Evolutionary conservation across 2,797 vertebrate genomes (phyloP).

Genomic region (Enteromius mattozi): DNA sequence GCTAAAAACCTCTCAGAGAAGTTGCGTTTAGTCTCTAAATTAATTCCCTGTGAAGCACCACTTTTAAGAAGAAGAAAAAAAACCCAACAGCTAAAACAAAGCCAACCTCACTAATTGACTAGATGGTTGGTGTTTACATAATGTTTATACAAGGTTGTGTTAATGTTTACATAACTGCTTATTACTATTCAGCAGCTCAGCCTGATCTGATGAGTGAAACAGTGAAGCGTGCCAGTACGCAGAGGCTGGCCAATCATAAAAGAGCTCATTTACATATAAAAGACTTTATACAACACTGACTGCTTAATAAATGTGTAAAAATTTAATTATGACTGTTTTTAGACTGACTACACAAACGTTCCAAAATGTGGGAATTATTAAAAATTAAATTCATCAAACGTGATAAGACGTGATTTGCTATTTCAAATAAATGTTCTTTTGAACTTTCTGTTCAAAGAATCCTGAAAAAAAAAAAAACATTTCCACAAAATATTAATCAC

Average conservation of each 20-base stretch:
- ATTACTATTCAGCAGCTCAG: slow-evolving; percentile 6
- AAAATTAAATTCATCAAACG: background rate
- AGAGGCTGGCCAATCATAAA: slow-evolving; percentile 11
- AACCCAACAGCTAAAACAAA: background rate
- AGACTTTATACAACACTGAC: background rate
- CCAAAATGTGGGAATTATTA: background rate
- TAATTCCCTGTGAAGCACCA: background rate
- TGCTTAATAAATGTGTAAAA: background rate
- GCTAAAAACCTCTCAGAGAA: background rate
- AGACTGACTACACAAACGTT: background rate
- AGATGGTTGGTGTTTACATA: slow-evolving; percentile 5
- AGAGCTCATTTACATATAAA: slow-evolving; percentile 14
- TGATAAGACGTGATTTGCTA: background rate
- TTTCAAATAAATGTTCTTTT: background rate
- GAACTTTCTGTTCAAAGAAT: background rate
- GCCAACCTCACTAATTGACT: background rate
- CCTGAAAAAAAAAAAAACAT: background rate
- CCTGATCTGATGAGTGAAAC: background rate
- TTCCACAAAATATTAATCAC: too few relatives aligned
- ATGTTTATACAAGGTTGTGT: slow-evolving; percentile 19
- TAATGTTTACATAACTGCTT: slow-evolving; percentile 23
- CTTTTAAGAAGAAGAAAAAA: background rate
- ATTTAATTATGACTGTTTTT: background rate
- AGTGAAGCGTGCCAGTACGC: background rate
- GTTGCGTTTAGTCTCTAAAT: background rate